Evolutionary conservation across 2,113 vertebrate genomes (phyloP), one percentile per base, ranked within the genome.

Genomic region (Cephalopholis sonnerati): DNA sequence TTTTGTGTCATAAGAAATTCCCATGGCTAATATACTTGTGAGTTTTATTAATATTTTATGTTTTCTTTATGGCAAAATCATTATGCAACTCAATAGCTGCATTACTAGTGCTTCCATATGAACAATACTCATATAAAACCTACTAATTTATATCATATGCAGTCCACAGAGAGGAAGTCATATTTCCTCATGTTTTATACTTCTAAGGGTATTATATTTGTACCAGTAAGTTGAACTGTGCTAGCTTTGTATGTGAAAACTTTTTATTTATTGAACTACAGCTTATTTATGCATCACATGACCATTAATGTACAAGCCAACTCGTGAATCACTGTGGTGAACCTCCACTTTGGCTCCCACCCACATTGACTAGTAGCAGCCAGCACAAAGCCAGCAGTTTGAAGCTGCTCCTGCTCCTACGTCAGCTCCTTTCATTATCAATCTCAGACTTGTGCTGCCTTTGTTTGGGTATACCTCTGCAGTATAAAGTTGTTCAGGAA

Each of bases 401-500:
- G 17, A 72, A 70, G 51, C 62, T 76, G 57, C 46, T 62, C 48
- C 61, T 72, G 77, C 20, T 73, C 68, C 64, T 50, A 24, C 12
- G 64, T 68, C 24, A 4, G 22, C 44, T 32, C 64, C 55, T 73
- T 73, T 74, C n/a, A 83, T 32, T 29, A 53, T 79, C 39, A 72
- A 27, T 25, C 24, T 57, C 67, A 59, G 62, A 68, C 44, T 29
- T 54, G 0, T 79, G 68, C 74, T 68, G 79, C 67, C 48, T 83
- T 87, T 88, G 76, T 87, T 76, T 80, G 44, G 48, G 27, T 50
- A 27, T 64, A 89, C 54, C 61, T 87, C 76, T 77, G 68, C n/a
- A 57, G 29, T 53, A 16, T 67, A 29, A 41, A 24, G 77, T 39
- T 59, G 61, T 57, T 64, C 39, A 79, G 84, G 77, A 74, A 74